Conservation (phyloP, 2,797 vertebrate species). For the Hybognathus amarus region DNA sequence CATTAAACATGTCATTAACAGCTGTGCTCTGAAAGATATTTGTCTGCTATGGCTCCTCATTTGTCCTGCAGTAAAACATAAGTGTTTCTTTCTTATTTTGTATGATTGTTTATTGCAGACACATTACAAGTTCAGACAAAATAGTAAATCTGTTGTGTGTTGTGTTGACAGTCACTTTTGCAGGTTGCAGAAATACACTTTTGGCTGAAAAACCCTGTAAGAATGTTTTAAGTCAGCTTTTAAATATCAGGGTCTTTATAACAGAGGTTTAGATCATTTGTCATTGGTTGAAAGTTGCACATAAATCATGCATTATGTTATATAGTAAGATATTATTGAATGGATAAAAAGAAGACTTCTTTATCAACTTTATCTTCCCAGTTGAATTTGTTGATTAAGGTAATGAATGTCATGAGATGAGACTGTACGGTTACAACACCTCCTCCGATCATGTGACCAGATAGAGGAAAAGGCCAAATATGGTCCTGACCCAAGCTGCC, state of each 20-base stretch:
- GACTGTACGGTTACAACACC: slow-evolving; percentile 12
- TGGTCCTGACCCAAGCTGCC: slow-evolving; percentile 48
- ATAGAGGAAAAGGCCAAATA: slow-evolving; percentile 56
- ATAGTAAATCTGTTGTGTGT: neutral
- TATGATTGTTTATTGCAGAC: neutral
- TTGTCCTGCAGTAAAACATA: neutral
- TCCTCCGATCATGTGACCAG: slow-evolving; percentile 45
- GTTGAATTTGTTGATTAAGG: slow-evolving; percentile 25
- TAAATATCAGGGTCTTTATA: neutral
- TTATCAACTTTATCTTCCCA: neutral
- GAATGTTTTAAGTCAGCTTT: neutral
- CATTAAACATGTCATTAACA: slow-evolving; percentile 6
- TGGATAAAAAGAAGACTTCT: neutral
- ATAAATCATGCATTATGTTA: neutral
- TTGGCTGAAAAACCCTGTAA: neutral
- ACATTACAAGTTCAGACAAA: neutral
- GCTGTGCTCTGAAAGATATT: neutral
- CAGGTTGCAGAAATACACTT: neutral
- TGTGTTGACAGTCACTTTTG: neutral
- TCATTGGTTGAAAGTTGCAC: neutral
- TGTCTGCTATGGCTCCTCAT: neutral
- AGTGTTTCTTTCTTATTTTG: neutral
- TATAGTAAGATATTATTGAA: neutral
- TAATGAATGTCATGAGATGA: slow-evolving; percentile 49
- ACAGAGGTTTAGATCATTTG: neutral